Evolutionary conservation across 2,797 vertebrate genomes (phyloP).

Genomic region (Rhinatrema bivittatum): DNA sequence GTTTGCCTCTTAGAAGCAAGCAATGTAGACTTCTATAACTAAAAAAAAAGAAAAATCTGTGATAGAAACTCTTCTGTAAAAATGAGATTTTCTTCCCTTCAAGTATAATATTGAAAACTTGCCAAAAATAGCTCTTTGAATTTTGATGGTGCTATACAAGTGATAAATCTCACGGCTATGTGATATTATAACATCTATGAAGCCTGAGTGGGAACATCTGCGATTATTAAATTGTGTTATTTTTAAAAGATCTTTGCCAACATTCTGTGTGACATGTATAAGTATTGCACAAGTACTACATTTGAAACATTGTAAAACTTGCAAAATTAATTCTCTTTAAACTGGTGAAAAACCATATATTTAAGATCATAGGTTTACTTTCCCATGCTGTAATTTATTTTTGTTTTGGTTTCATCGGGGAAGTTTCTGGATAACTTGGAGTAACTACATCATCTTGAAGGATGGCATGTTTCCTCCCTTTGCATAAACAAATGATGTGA

Average conservation of each 20-base stretch:
- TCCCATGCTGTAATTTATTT: constrained; percentile 18
- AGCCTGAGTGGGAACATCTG: constrained; percentile 33
- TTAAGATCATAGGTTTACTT: constrained; percentile 24
- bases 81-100: too few relatives aligned
- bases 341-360: constrained; percentile 4
- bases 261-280: constrained; percentile 22
- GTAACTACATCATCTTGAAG: too few relatives aligned
- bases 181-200: constrained; percentile 25
- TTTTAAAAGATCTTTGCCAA: constrained; percentile 18
- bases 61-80: too few relatives aligned
- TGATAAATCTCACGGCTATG: too few relatives aligned
- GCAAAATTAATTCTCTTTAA: constrained; percentile 39
- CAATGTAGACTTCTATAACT: too few relatives aligned
- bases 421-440: constrained; percentile 4
- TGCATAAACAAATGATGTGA: too few relatives aligned
- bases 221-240: constrained; percentile 38
- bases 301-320: constrained; percentile 23
- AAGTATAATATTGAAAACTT: constrained; percentile 8
- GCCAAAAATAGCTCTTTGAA: constrained; percentile 14
- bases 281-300: constrained; percentile 21
- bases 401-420: constrained; percentile 8
- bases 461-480: too few relatives aligned
- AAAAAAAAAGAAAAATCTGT: too few relatives aligned
- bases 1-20: too few relatives aligned
- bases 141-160: constrained; percentile 33